Evolutionary conservation across 2,888 invertebrate genomes (phyloP).

Genomic region (Philaethria dido): DNA sequence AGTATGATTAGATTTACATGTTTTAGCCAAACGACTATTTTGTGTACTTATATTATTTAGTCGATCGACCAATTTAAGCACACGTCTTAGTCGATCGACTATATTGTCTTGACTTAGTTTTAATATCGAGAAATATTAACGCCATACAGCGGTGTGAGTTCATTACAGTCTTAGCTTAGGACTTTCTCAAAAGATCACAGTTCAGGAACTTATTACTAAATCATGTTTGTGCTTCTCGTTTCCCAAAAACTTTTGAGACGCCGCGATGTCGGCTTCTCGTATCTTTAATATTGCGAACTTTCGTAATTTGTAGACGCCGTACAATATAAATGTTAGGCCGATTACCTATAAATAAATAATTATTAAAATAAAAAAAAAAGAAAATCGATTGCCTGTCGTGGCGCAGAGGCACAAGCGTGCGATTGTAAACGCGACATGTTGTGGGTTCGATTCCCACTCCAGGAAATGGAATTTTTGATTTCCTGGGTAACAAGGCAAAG

Average conservation of each 20-base stretch:
- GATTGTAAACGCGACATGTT: too few species aligned
- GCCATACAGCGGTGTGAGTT: not conserved
- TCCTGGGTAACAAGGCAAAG: too few species aligned
- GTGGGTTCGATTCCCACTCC: too few species aligned
- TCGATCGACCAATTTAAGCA: not conserved
- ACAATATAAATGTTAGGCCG: conserved; percentile 56
- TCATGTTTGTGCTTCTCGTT: conserved; percentile 20
- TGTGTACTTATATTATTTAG: not conserved
- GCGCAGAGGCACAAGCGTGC: too few species aligned
- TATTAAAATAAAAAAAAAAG: too few species aligned
- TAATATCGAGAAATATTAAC: not conserved
- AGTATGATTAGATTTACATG: too few species aligned
- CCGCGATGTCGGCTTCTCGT: conserved; percentile 31
- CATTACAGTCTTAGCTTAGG: not conserved
- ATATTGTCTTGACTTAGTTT: not conserved
- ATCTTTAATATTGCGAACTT: conserved; percentile 39
- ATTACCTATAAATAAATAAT: conserved; percentile 55
- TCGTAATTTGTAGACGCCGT: conserved; percentile 52
- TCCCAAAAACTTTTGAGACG: conserved; percentile 42
- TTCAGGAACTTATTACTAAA: not conserved
- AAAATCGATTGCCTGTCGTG: too few species aligned
- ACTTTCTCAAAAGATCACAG: not conserved
- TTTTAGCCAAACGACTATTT: not conserved
- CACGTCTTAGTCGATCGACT: not conserved
- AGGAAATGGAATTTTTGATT: too few species aligned